phyloP scores from a whole-genome alignment of 2,113 vertebrate species.

The Sorex araneus region DNA sequence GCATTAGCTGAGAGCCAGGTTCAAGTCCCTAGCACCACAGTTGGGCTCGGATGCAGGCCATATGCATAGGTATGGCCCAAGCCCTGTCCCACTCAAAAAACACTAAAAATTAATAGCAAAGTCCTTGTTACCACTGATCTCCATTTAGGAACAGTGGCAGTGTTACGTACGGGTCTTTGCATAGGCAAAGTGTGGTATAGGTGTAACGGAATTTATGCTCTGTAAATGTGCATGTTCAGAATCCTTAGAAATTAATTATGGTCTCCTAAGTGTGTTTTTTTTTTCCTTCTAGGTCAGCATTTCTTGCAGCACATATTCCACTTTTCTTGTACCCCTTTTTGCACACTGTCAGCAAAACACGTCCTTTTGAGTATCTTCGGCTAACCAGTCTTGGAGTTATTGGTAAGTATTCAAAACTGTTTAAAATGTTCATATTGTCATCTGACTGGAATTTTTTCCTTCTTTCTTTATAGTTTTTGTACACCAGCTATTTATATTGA shows the following conservation, averaged over 20 bases:
- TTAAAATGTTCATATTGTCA: conserved; percentile 4
- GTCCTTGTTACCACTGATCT: background rate
- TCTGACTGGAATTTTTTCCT: conserved; percentile 45
- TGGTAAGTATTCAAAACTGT: conserved; percentile 88
- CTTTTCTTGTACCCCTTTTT: conserved; percentile 98
- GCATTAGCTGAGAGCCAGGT: too few relatives aligned
- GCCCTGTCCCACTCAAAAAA: too few relatives aligned
- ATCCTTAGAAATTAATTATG: conserved; percentile 51
- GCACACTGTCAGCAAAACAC: conserved; percentile 99
- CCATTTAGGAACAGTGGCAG: background rate
- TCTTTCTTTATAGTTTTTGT: background rate
- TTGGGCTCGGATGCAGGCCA: too few relatives aligned
- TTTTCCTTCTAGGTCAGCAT: conserved; percentile 93
- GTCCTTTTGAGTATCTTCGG: conserved; percentile 97
- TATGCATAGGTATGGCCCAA: too few relatives aligned
- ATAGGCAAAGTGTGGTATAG: background rate
- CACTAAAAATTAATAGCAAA: too few relatives aligned
- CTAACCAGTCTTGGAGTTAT: conserved; percentile 99
- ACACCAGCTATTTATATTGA: conserved; percentile 51
- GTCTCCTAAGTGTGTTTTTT: conserved; percentile 13
- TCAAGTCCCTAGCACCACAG: too few relatives aligned
- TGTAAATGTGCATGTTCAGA: conserved; percentile 52
- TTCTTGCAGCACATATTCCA: conserved; percentile 98
- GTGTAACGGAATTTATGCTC: background rate
- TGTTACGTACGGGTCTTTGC: conserved; percentile 26